A percentile compares a stretch with the other conserved stretches of the same genome.
Conservation (phyloP, 2,888 invertebrate genomes). For the Augochlorella aurata region DNA sequence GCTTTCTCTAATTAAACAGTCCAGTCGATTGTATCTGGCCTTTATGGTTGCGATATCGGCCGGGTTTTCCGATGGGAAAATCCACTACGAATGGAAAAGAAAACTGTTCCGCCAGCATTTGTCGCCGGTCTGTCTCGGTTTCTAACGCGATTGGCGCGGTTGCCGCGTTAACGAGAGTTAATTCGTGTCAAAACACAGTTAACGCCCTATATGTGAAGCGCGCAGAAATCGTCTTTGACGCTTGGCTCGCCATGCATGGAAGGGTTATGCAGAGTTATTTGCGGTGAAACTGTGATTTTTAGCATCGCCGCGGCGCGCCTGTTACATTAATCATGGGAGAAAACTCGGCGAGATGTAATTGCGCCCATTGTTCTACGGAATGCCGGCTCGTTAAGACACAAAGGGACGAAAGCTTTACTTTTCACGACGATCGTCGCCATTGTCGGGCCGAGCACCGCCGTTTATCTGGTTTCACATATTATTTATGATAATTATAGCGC, state of each 20-base stretch:
- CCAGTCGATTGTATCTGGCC: background rate
- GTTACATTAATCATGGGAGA: constrained; percentile 73
- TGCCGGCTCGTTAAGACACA: constrained; percentile 34
- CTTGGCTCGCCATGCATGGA: constrained; percentile 76
- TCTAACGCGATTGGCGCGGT: constrained; percentile 50
- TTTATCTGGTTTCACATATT: background rate
- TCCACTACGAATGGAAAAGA: too few relatives aligned
- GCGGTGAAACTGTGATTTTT: constrained; percentile 74
- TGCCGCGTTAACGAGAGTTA: constrained; percentile 38
- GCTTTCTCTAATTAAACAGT: background rate
- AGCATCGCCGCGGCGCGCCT: constrained; percentile 42
- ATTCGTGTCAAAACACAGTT: constrained; percentile 76
- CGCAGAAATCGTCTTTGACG: constrained; percentile 75
- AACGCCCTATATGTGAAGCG: constrained; percentile 79
- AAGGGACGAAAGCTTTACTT: constrained; percentile 27
- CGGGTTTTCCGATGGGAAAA: too few relatives aligned
- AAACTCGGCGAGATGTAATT: constrained; percentile 67
- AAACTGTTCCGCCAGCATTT: too few relatives aligned
- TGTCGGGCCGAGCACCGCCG: background rate
- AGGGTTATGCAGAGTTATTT: constrained; percentile 54
- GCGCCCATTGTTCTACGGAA: constrained; percentile 53
- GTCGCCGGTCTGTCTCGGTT: background rate
- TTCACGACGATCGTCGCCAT: constrained; percentile 27
- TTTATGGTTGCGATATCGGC: too few relatives aligned
- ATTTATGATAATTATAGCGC: background rate